Conservation (phyloP, 2,113 vertebrate genomes). For the Montifringilla adamsi region DNA sequence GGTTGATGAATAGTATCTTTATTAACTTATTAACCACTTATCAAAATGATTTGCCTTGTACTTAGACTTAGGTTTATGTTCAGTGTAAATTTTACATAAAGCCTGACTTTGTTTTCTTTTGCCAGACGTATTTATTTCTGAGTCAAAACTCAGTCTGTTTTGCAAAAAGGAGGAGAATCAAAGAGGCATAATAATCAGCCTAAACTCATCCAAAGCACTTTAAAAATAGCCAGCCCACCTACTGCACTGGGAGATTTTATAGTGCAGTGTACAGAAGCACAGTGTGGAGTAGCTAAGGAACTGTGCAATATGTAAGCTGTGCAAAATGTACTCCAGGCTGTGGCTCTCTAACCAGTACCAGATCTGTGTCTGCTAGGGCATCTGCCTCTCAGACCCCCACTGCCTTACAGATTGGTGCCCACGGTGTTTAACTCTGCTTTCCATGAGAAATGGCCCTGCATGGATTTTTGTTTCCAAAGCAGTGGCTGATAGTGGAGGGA, state of each 20-base stretch:
- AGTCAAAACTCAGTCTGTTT: conserved; percentile 53
- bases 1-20: conserved; percentile 25
- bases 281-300: conserved; percentile 33
- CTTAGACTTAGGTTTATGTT: conserved; percentile 10
- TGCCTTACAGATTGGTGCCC: not conserved
- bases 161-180: conserved; percentile 27
- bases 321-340: not conserved
- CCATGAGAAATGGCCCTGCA: not conserved
- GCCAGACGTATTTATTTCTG: conserved; percentile 24
- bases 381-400: not conserved
- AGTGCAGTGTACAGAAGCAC: conserved; percentile 28
- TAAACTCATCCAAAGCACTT: conserved; percentile 66
- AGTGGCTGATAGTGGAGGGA: not conserved
- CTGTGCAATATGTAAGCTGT: not conserved
- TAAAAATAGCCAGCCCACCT: conserved; percentile 72
- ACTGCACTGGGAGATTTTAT: conserved; percentile 52
- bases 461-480: not conserved
- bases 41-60: conserved; percentile 11
- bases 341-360: not conserved
- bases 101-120: conserved; percentile 22
- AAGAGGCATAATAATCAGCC: conserved; percentile 72
- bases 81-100: conserved; percentile 25
- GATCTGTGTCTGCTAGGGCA: not conserved
- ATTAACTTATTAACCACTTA: conserved; percentile 48
- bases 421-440: not conserved